Conservation (phyloP, 2,888 invertebrate species). For the Heliconius erato region DNA sequence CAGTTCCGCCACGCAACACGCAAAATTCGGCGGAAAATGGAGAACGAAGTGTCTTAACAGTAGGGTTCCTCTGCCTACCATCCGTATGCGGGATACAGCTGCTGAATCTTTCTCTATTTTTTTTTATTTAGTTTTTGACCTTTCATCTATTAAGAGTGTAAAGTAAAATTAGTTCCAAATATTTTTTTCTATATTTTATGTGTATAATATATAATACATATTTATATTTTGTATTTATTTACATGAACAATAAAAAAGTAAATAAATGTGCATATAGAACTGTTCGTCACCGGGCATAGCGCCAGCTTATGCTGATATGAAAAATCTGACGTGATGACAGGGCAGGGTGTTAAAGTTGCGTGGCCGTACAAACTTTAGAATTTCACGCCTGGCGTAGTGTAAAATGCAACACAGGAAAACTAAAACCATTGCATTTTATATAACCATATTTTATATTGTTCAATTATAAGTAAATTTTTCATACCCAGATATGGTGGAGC, state of each 20-base stretch:
- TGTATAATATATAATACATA: too few relatives aligned
- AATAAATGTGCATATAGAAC: not conserved
- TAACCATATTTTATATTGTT: not conserved
- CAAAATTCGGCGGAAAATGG: not conserved
- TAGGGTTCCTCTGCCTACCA: too few relatives aligned
- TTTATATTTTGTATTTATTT: not conserved
- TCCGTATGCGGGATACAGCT: too few relatives aligned
- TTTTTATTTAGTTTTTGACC: too few relatives aligned
- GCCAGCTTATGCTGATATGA: slow-evolving; percentile 25
- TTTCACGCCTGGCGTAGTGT: slow-evolving; percentile 4
- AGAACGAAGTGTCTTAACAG: not conserved
- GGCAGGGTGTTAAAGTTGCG: slow-evolving; percentile 6
- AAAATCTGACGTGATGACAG: slow-evolving; percentile 27
- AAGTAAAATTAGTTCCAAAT: too few relatives aligned
- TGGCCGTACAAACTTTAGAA: not conserved
- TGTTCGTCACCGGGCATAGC: not conserved
- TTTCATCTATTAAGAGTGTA: too few relatives aligned
- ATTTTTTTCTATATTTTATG: too few relatives aligned
- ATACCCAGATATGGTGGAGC: not conserved
- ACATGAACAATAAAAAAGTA: not conserved
- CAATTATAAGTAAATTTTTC: not conserved
- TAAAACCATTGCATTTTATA: not conserved
- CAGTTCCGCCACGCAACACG: too few relatives aligned
- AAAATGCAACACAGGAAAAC: not conserved
- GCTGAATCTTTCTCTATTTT: too few relatives aligned